Percentiles rank a stretch among this genome's conserved stretches.
phyloP scores from a whole-genome alignment of 2,888 invertebrate species.

The Tuta absoluta region DNA sequence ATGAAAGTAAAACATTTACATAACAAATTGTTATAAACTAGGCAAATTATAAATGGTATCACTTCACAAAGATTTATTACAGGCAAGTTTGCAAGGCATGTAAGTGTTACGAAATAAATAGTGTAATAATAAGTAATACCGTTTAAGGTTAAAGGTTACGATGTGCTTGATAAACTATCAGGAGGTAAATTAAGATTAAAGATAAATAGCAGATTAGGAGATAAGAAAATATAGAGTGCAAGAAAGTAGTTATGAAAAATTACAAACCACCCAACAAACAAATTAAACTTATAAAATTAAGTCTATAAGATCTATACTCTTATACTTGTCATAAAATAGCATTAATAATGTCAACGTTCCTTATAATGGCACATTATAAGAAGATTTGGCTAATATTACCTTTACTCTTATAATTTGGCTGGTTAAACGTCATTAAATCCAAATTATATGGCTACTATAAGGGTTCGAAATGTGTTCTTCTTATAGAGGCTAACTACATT shows the following conservation, averaged over 20 bases:
- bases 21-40: slow-evolving; percentile 20
- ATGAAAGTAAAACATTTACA: slow-evolving; percentile 29
- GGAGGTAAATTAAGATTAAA: background rate
- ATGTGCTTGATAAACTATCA: background rate
- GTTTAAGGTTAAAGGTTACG: slow-evolving; percentile 2
- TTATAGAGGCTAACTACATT: no score
- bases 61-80: slow-evolving; percentile 13
- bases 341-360: no score
- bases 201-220: background rate
- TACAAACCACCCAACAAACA: no score
- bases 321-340: no score
- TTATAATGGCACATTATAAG: no score
- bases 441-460: no score
- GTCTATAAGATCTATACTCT: no score
- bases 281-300: no score
- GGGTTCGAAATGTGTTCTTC: no score
- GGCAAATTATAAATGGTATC: slow-evolving; percentile 12
- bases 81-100: slow-evolving; percentile 1
- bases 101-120: background rate
- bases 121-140: background rate
- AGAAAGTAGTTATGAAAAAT: background rate
- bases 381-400: no score
- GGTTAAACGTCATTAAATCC: no score
- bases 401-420: no score
- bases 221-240: background rate